These are phyloP conservation scores for Pectinophora gossypiella DNA, from an alignment of 1,140 invertebrate species.

Conservation along the genomic window DNA sequence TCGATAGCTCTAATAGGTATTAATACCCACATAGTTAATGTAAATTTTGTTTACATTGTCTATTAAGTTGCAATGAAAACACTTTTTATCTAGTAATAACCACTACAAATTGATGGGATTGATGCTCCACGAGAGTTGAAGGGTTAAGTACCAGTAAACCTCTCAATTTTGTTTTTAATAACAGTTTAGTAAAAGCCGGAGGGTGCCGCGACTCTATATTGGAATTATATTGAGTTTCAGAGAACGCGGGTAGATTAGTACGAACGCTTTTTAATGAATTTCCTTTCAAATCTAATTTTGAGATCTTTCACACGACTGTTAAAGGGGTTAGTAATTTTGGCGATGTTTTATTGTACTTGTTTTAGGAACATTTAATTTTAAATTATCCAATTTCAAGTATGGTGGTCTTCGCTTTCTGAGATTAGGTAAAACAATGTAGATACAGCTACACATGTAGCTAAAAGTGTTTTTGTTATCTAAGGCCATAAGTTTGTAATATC, in stretches of 20 bases:
- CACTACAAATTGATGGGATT: constrained; percentile 50
- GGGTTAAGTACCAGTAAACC: constrained; percentile 65
- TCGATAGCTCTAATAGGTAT: neutral
- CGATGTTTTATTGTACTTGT: no score
- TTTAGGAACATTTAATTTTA: no score
- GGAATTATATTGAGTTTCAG: no score
- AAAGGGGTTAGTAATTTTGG: neutral
- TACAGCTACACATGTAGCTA: no score
- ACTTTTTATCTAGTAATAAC: neutral
- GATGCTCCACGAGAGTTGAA: constrained; percentile 35
- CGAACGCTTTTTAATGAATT: constrained; percentile 30
- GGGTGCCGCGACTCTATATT: constrained; percentile 3
- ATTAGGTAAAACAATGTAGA: no score
- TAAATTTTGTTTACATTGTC: neutral
- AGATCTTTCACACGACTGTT: constrained; percentile 35
- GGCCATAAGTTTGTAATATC: no score
- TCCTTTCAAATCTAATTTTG: constrained; percentile 12
- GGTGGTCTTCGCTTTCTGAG: no score
- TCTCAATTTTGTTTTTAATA: constrained; percentile 57
- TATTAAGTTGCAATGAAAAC: neutral
- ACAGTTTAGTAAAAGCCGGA: constrained; percentile 36
- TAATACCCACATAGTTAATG: neutral
- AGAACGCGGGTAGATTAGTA: neutral
- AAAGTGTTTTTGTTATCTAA: no score
- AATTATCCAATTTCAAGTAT: no score